phyloP scores from a whole-genome alignment of 2,113 vertebrate genomes.

The Odontesthes bonariensis region DNA sequence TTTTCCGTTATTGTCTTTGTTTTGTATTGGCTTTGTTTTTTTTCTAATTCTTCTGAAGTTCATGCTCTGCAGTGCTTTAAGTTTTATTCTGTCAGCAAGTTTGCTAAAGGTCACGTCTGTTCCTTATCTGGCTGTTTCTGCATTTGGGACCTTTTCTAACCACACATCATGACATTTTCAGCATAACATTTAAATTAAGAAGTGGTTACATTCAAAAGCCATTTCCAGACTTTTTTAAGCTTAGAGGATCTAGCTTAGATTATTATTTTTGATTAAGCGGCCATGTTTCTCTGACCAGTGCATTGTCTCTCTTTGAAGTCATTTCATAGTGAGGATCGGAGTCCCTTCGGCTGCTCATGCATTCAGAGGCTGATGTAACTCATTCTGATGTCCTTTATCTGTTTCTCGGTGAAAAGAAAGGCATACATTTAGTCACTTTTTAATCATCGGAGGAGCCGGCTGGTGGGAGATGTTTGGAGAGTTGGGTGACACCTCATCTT shows the following conservation, averaged over 20 bases:
- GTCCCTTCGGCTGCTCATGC: conserved; percentile 9
- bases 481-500: conserved; percentile 2
- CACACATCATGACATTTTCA: neutral
- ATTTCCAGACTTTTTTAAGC: neutral
- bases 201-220: neutral
- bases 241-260: conserved; percentile 18
- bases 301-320: conserved; percentile 31
- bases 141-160: neutral
- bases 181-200: neutral
- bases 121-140: neutral
- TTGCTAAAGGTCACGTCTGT: neutral
- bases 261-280: conserved; percentile 13
- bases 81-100: neutral
- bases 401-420: neutral
- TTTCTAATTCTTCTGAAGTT: neutral
- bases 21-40: too few relatives aligned
- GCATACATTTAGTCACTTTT: neutral
- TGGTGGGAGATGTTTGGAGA: conserved; percentile 3
- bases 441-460: conserved; percentile 16
- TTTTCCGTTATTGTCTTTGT: too few relatives aligned
- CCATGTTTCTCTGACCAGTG: conserved; percentile 19
- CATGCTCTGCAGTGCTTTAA: neutral
- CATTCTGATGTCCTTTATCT: conserved; percentile 20
- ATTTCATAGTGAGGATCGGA: neutral
- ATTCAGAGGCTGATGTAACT: neutral